Base-by-base conservation (phyloP, 2,888 invertebrate genomes). In the Automeris io region DNA sequence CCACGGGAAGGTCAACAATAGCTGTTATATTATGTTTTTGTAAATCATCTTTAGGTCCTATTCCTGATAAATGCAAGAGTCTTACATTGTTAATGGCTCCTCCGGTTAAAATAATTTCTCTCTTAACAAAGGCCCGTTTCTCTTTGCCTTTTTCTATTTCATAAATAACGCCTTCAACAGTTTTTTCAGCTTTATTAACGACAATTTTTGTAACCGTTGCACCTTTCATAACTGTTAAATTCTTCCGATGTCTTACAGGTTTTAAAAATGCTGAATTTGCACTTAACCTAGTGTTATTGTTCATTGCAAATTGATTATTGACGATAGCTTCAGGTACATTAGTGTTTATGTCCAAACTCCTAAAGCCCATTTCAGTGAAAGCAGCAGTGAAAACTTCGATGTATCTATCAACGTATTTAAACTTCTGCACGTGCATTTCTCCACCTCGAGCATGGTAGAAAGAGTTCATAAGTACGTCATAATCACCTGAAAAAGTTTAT, bases 51-150 rank as follows among this genome's bases (percentile, higher is more conserved):
- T 63, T 65, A 12, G 82, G 83, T 9, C 87, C 87, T 16, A 87
- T 69, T 7, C 86, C 87, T 7, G 87, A 87, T 21, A 86, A 43
- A 52, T 83, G 82, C 7, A 87, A 45, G 18, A 87, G 45, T 37
- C 73, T 70, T 0, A 85, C 85, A 45, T 86, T 87, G 41, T 86
- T 86, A 5, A 87, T 70, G 38, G 87, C 81, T n/a, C 87, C 87
- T 24, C 67, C 61, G 1, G 85, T 67, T 3, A 87, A 49, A 40
- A 87, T 76, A 0, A 81, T 61, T 64, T 87, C 87, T 57, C 81
- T 63, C 49, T 83, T 86, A 5, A 71, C 76, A 46, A 76, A 86
- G 1, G 82, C 85, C 1, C 68, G 63, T 43, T 58, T 61, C 47
- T 80, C 77, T 54, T 83, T 82, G 0, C 81, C 83, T 36, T 77